Evolutionary conservation across 2,797 vertebrate species (phyloP).

Genomic region (Rhinatrema bivittatum): DNA sequence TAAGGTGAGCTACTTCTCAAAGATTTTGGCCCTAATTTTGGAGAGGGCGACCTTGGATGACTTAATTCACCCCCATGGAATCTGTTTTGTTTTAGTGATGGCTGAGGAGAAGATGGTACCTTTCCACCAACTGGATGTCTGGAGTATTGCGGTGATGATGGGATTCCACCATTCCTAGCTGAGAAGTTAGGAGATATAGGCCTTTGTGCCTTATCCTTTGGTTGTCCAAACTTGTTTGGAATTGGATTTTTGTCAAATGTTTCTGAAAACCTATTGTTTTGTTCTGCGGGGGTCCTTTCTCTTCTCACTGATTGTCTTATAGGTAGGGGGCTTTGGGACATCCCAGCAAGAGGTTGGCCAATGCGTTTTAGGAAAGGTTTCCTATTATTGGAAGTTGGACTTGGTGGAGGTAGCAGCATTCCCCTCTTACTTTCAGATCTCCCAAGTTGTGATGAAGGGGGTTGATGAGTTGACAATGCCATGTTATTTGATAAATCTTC

Average conservation of each 20-base stretch:
- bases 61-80: background rate
- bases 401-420: slow-evolving; percentile 7
- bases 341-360: slow-evolving; percentile 62
- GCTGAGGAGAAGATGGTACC: slow-evolving; percentile 25
- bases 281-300: slow-evolving; percentile 17
- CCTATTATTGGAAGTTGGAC: slow-evolving; percentile 5
- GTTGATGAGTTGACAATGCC: background rate
- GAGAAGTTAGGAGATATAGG: slow-evolving; percentile 27
- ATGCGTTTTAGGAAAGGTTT: slow-evolving; percentile 45
- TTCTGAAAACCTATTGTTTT: background rate
- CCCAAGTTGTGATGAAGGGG: slow-evolving; percentile 21
- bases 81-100: slow-evolving; percentile 26
- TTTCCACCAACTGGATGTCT: slow-evolving; percentile 19
- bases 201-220: slow-evolving; percentile 4
- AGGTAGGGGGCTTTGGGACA: slow-evolving; percentile 48
- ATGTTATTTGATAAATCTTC: too few species aligned
- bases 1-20: slow-evolving; percentile 17
- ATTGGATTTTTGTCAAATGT: slow-evolving; percentile 6
- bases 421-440: slow-evolving; percentile 3
- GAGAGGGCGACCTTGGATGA: slow-evolving; percentile 39
- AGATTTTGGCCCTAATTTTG: slow-evolving; percentile 16
- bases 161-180: slow-evolving; percentile 24
- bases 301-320: slow-evolving; percentile 57
- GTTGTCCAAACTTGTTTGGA: background rate
- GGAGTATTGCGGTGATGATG: slow-evolving; percentile 41